phyloP scores from a whole-genome alignment of 2,797 vertebrate species.

The Rhinophrynus dorsalis region DNA sequence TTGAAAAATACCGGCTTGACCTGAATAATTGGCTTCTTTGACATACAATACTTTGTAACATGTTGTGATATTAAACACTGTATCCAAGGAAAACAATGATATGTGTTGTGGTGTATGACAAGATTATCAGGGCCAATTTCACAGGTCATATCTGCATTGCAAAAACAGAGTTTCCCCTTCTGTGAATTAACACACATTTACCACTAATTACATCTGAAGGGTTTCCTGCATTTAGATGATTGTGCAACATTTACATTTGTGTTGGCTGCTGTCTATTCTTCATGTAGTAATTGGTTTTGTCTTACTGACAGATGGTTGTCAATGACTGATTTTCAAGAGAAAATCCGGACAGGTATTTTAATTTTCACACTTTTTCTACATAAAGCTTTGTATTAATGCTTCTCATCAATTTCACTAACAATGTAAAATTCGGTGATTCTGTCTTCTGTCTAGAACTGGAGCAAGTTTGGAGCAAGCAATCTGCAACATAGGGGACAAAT shows the following conservation, averaged over 20 bases:
- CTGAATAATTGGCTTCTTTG: neutral
- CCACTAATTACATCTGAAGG: neutral
- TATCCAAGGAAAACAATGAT: neutral
- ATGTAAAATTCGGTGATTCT: neutral
- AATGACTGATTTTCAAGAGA: constrained; percentile 67
- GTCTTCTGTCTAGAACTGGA: too few relatives aligned
- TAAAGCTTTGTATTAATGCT: constrained; percentile 36
- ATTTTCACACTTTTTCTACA: constrained; percentile 55
- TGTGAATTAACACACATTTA: neutral
- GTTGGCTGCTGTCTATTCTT: constrained; percentile 43
- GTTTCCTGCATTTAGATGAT: constrained; percentile 50
- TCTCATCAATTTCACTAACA: neutral
- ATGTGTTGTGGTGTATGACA: neutral
- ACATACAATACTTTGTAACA: neutral
- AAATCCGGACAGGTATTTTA: constrained; percentile 67
- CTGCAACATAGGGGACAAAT: too few relatives aligned
- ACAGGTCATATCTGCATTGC: neutral
- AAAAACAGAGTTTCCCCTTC: neutral
- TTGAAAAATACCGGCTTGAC: constrained; percentile 20
- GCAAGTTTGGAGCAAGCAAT: too few relatives aligned
- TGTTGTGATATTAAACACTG: neutral
- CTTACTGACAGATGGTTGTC: constrained; percentile 72
- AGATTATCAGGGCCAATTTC: neutral
- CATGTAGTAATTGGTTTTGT: constrained; percentile 70
- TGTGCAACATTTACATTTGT: constrained; percentile 60